These are phyloP conservation scores for Eira barbara DNA, from an alignment of 2,113 vertebrate genomes.

Conservation along the genomic window DNA sequence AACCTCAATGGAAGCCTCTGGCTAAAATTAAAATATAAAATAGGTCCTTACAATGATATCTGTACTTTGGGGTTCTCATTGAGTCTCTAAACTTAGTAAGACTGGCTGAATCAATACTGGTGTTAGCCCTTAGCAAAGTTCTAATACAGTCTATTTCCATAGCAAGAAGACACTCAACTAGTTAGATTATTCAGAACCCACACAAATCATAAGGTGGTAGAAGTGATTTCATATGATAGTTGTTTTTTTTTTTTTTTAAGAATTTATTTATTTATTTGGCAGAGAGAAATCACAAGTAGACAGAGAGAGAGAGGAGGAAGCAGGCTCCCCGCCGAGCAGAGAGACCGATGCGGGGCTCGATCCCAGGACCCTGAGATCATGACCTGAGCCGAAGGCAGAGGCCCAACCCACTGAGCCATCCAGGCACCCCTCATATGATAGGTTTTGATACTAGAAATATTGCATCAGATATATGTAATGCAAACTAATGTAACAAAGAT, in stretches of 20 bases:
- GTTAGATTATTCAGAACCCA: not conserved
- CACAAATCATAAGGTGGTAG: not conserved
- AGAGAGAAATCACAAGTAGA: too few species aligned
- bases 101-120: not conserved
- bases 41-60: not conserved
- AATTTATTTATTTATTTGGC: too few species aligned
- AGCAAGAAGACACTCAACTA: not conserved
- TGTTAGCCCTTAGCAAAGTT: not conserved
- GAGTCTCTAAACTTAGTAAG: not conserved
- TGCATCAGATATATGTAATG: not conserved
- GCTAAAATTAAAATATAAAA: too few species aligned
- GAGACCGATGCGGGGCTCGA: too few species aligned
- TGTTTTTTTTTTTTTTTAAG: too few species aligned
- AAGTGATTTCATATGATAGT: not conserved
- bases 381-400: too few species aligned
- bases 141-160: not conserved
- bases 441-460: not conserved
- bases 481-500: not conserved
- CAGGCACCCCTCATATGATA: not conserved
- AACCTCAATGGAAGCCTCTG: too few species aligned
- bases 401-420: too few species aligned
- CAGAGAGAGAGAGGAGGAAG: too few species aligned
- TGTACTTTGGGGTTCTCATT: not conserved
- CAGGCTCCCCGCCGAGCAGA: too few species aligned
- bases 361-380: too few species aligned